Percentiles rank a stretch among this genome's conserved stretches.
These are phyloP conservation scores for Tetragonisca angustula DNA, from an alignment of 2,888 invertebrate genomes.

Conservation along the genomic window DNA sequence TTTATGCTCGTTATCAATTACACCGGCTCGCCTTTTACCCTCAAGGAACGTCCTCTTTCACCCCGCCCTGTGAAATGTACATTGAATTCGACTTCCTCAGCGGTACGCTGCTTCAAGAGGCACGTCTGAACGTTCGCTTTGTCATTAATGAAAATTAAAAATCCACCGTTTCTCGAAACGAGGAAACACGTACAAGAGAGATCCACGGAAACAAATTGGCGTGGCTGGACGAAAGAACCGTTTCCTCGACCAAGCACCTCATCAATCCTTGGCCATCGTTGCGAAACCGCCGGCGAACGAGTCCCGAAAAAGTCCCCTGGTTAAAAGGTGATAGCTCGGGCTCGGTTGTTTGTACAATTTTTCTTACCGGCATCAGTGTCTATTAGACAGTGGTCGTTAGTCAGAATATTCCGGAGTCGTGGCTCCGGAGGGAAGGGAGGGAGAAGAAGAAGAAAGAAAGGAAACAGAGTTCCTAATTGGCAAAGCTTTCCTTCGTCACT, in stretches of 20 bases:
- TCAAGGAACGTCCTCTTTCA: slow-evolving; percentile 10
- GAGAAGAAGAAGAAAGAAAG: background rate
- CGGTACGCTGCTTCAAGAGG: slow-evolving; percentile 35
- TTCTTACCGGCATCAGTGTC: slow-evolving; percentile 51
- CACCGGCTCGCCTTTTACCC: background rate
- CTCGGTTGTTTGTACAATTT: slow-evolving; percentile 53
- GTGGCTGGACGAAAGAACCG: slow-evolving; percentile 17
- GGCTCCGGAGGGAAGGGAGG: background rate
- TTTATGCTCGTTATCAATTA: background rate
- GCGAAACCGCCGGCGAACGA: slow-evolving; percentile 37
- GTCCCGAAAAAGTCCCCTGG: slow-evolving; percentile 38
- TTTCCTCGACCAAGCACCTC: slow-evolving; percentile 63
- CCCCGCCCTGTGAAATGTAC: slow-evolving; percentile 9
- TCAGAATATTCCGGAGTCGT: slow-evolving; percentile 3
- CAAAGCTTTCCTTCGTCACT: slow-evolving; percentile 38
- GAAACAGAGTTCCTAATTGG: slow-evolving; percentile 44
- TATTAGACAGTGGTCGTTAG: slow-evolving; percentile 53
- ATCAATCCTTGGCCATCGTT: slow-evolving; percentile 56
- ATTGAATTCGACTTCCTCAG: slow-evolving; percentile 13
- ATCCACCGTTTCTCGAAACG: slow-evolving; percentile 54
- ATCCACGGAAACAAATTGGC: background rate
- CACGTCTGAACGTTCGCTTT: slow-evolving; percentile 62
- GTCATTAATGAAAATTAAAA: slow-evolving; percentile 75
- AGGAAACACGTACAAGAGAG: background rate
- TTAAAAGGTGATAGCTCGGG: slow-evolving; percentile 68